These are phyloP conservation scores for Syngnathus scovelli DNA, from an alignment of 2,113 vertebrate species.

Conservation along the genomic window DNA sequence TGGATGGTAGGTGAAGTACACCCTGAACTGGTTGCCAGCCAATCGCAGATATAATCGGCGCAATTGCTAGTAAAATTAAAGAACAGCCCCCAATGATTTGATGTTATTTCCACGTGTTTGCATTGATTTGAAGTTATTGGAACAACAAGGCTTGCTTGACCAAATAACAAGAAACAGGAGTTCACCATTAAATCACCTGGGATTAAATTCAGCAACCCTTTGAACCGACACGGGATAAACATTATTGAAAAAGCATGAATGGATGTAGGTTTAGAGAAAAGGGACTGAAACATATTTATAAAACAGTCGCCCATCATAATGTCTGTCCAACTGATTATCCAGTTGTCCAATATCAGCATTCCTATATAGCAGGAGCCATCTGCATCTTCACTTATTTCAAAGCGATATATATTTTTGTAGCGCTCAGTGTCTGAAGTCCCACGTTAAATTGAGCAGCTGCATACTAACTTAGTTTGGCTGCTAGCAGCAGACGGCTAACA, in stretches of 20 bases:
- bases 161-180: not conserved
- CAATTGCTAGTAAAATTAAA: no score
- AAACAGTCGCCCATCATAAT: not conserved
- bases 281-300: not conserved
- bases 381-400: slow-evolving; percentile 39
- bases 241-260: not conserved
- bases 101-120: not conserved
- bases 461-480: slow-evolving; percentile 43
- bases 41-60: no score
- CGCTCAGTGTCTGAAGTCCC: slow-evolving; percentile 36
- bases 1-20: no score
- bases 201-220: not conserved
- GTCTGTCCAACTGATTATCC: slow-evolving; percentile 1
- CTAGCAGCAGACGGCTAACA: slow-evolving; percentile 53
- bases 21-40: no score
- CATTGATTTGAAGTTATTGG: not conserved
- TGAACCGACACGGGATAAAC: not conserved
- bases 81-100: not conserved
- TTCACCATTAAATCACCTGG: not conserved
- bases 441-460: slow-evolving; percentile 37
- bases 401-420: slow-evolving; percentile 36
- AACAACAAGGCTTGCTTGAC: not conserved
- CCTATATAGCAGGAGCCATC: slow-evolving; percentile 6
- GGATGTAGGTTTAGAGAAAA: not conserved
- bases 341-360: slow-evolving; percentile 6